Base-by-base conservation (phyloP, 2,888 invertebrate genomes). In the Aporophyla nigra region DNA sequence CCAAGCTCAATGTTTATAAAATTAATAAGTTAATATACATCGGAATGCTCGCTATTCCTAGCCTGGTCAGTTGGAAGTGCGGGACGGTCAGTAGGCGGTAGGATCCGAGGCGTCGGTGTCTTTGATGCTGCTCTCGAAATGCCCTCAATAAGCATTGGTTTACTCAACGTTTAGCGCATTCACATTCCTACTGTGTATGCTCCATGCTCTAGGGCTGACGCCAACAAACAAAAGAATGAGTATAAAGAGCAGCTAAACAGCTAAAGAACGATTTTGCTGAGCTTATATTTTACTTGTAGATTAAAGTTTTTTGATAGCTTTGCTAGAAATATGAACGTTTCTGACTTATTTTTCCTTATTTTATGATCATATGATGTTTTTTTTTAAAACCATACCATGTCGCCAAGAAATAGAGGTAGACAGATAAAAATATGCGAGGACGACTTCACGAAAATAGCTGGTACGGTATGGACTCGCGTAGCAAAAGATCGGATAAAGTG, bases 131-230 rank as follows among this genome's bases (percentile, higher is more conserved):
- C 91, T 87, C 90, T 91, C 92, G 85, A 94, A 94, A 93, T 95
- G 94, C 94, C 92, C 93, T 94, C 95, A 95, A 95, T 96, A 94
- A 96, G 95, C 93, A 92, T 92, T 76, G 74, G 95, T 95, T 94
- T 96, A 91, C 94, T 90, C 87, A 92, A 82, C 93, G 92, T 90
- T 96, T 96, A 96, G 93, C 95, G 89, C 87, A 88, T 89, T 89
- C 88, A 92, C 93, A 94, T 95, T 94, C 94, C 91, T 90, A 88
- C 92, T 88, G 90, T 91, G 88, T 90, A 90, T 91, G 80, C 82
- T 74, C 71, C 80, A 61, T 63, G 66, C 58, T 81, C 61, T 88
- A 92, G 92, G 91, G 91, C 82, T 90, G 88, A 67, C 86, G 71
- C 79, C 40, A 56, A 5, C n/a, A 59, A 76, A 67, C 65, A 74